Conservation (phyloP, 1,140 invertebrate species). For the Pygmarrhopalites habei region DNA sequence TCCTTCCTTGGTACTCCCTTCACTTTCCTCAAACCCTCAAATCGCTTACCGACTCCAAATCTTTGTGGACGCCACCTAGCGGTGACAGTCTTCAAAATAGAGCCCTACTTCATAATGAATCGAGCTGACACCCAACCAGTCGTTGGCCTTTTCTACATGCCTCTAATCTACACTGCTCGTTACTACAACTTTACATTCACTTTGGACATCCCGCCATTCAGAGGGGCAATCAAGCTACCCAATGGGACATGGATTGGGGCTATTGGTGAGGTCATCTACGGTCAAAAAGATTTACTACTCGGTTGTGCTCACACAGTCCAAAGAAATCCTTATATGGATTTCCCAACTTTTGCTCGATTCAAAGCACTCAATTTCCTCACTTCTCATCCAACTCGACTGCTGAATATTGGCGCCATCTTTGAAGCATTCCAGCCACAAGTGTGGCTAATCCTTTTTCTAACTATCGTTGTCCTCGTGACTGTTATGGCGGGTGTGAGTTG, state of each 20-base stretch:
- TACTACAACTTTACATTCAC: background rate
- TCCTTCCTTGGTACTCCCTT: too few species aligned
- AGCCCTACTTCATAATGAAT: too few species aligned
- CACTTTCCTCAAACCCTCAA: too few species aligned
- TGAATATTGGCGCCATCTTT: background rate
- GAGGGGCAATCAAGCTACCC: background rate
- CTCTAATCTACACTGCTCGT: background rate
- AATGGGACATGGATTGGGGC: background rate
- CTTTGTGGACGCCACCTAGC: too few species aligned
- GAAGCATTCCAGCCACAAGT: background rate
- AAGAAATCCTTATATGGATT: background rate
- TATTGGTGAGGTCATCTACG: background rate
- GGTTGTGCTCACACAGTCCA: background rate
- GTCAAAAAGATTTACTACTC: background rate
- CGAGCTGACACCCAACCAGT: too few species aligned
- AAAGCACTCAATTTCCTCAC: background rate
- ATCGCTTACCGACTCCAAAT: too few species aligned
- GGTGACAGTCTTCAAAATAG: too few species aligned
- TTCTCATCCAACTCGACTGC: background rate
- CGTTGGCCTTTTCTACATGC: background rate
- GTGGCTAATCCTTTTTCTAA: background rate
- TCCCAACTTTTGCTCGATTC: background rate
- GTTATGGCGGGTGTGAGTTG: background rate
- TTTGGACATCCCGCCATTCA: background rate
- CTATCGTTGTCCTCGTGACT: background rate